These are phyloP conservation scores for Meghimatium bilineatum DNA, from an alignment of 2,888 invertebrate species.

Conservation along the genomic window DNA sequence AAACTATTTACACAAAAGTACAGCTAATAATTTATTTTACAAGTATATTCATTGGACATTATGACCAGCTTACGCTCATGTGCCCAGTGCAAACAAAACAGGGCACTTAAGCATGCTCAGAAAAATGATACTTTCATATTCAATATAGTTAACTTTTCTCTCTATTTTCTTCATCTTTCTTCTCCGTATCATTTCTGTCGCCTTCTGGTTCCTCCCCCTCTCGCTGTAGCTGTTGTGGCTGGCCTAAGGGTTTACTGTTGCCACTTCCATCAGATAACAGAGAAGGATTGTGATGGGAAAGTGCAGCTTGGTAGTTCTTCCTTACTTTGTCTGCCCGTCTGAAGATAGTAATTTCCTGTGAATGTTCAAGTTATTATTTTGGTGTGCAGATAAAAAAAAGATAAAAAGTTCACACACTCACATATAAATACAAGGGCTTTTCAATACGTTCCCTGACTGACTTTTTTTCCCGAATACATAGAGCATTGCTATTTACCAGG, in stretches of 20 bases:
- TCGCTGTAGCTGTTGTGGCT: conserved; percentile 17
- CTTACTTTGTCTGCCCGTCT: conserved; percentile 90
- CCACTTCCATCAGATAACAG: conserved; percentile 35
- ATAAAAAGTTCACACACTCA: no score
- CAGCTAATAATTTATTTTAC: not conserved
- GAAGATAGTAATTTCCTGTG: conserved; percentile 95
- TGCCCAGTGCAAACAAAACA: not conserved
- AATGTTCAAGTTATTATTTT: conserved; percentile 1
- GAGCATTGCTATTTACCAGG: no score
- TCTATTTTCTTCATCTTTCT: conserved; percentile 9
- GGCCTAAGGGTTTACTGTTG: conserved; percentile 13
- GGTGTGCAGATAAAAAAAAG: no score
- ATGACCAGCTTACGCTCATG: not conserved
- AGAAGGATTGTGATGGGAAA: conserved; percentile 53
- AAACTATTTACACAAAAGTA: not conserved
- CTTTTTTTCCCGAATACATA: no score
- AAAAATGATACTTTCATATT: conserved; percentile 2
- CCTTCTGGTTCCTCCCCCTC: conserved; percentile 38
- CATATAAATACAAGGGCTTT: no score
- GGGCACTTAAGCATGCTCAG: conserved; percentile 9
- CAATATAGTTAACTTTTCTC: conserved; percentile 21
- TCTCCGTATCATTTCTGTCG: conserved; percentile 8
- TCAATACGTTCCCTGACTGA: no score
- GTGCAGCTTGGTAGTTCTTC: conserved; percentile 59
- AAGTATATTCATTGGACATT: not conserved